Base-by-base conservation (phyloP, 2,888 invertebrate genomes). In the Oxystoma pomonae region DNA sequence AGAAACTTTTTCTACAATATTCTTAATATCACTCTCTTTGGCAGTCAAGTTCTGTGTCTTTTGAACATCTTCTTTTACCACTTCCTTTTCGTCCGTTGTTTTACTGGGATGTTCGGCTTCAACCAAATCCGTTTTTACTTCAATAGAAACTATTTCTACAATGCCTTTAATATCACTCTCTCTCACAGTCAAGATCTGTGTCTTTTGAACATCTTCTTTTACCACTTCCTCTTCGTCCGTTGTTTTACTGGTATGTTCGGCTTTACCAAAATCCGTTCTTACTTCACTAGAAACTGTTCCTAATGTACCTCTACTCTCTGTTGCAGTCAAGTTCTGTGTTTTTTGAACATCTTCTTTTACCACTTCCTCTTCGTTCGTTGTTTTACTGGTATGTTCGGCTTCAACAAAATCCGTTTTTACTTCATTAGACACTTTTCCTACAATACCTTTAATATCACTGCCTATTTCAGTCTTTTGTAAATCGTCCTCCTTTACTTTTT, bases 1-100 rank as follows among this genome's bases (percentile, higher is more conserved):
- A 12, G 61, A 12, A 49, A 55, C 58, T 50, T 64, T 64, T 21
- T 61, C 55, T 7, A 61, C 3, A 20, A 64, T 19, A 1, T 64
- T 60, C 16, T 60, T 56, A 49, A 60, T 56, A 35, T 20, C 50
- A 18, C 12, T 19, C 2, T 60, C 55, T 18, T 56, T 53, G 1
- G 55, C 57, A 5, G 19, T 16, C 3, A 60, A 22, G 1, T 60
- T 35, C 19, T 16, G 16, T 7, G 7, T 12, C 3, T 53, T 20
- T 20, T 59, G 35, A 56, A 50, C 49, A 2, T 53, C 55, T 7
- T 52, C 55, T 55, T 21, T n/a, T n/a, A n/a, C n/a, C n/a, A n/a
- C n/a, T n/a, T 62, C 60, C 12, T 20, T 22, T 53, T 35, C 20
- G 35, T 60, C 56, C n/a, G n/a, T n/a, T n/a, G n/a, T 49, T 60